These are phyloP conservation scores for Lepidurus arcticus DNA, from an alignment of 1,140 invertebrate species.

Conservation along the genomic window DNA sequence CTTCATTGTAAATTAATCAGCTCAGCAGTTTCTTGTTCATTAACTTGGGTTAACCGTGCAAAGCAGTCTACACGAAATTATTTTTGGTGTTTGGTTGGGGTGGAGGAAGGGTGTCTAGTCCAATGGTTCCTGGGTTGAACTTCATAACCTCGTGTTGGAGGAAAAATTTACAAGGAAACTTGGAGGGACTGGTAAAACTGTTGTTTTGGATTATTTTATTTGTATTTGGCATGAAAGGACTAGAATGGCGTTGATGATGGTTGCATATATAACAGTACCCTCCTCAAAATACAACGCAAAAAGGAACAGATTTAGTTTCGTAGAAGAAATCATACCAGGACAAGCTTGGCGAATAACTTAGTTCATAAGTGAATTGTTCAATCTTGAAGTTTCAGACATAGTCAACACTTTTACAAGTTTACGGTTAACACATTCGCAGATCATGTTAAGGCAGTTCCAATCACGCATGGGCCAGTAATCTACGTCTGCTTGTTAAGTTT, in stretches of 20 bases:
- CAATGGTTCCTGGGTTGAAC: conserved; percentile 5
- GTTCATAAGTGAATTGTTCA: not conserved
- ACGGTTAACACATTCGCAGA: not conserved
- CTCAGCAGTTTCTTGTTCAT: not conserved
- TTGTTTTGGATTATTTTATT: not conserved
- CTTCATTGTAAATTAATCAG: not conserved
- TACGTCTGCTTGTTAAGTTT: conserved; percentile 35
- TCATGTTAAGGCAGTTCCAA: not conserved
- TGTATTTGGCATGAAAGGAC: not conserved
- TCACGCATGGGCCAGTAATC: not conserved
- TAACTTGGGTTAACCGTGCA: not conserved
- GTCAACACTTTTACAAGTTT: not conserved
- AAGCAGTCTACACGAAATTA: not conserved
- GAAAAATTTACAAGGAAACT: not conserved
- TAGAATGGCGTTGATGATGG: not conserved
- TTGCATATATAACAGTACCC: conserved; percentile 1
- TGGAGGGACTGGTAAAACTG: not conserved
- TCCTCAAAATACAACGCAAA: conserved; percentile 15
- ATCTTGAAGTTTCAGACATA: not conserved
- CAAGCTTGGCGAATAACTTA: not conserved
- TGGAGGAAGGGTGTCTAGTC: not conserved
- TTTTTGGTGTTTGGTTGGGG: conserved; percentile 1
- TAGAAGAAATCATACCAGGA: conserved; percentile 7
- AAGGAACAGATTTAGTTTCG: not conserved
- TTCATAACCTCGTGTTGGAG: not conserved